These are phyloP conservation scores for Drosophila acutilabella DNA, from an alignment of 2,888 invertebrate genomes.

Conservation along the genomic window DNA sequence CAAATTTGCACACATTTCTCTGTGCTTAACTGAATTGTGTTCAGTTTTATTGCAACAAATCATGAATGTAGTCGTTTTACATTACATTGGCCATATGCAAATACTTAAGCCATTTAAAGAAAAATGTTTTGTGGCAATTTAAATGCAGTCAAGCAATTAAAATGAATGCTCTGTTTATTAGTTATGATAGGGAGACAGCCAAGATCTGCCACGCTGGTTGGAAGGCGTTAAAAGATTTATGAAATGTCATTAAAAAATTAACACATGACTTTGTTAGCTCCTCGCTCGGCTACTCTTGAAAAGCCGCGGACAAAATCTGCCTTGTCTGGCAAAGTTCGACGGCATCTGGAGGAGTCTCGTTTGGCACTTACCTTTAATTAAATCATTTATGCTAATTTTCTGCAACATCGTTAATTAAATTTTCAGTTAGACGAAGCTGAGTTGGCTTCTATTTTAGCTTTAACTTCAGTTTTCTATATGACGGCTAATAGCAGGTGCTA, in stretches of 20 bases:
- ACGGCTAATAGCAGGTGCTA: constrained; percentile 45
- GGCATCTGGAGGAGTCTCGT: constrained; percentile 17
- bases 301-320: constrained; percentile 9
- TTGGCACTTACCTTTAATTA: constrained; percentile 72
- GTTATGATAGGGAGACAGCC: constrained; percentile 2
- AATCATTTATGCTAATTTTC: constrained; percentile 80
- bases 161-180: constrained; percentile 28
- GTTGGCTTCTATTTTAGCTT: constrained; percentile 10
- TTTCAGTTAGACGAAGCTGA: constrained; percentile 30
- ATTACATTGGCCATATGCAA: constrained; percentile 24
- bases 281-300: constrained; percentile 13
- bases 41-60: constrained; percentile 21
- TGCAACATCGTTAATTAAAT: constrained; percentile 72
- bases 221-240: constrained; percentile 63
- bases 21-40: constrained; percentile 29
- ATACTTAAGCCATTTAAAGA: constrained; percentile 35
- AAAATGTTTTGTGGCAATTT: constrained; percentile 32
- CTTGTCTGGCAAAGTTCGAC: neutral
- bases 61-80: constrained; percentile 5
- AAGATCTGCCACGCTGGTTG: constrained; percentile 1
- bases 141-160: constrained; percentile 49
- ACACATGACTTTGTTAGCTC: constrained; percentile 63
- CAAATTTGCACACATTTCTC: constrained; percentile 16
- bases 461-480: constrained; percentile 4
- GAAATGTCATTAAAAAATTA: constrained; percentile 74